Base-by-base conservation (phyloP, 1,140 invertebrate species). In the Calephelis nemesis region DNA sequence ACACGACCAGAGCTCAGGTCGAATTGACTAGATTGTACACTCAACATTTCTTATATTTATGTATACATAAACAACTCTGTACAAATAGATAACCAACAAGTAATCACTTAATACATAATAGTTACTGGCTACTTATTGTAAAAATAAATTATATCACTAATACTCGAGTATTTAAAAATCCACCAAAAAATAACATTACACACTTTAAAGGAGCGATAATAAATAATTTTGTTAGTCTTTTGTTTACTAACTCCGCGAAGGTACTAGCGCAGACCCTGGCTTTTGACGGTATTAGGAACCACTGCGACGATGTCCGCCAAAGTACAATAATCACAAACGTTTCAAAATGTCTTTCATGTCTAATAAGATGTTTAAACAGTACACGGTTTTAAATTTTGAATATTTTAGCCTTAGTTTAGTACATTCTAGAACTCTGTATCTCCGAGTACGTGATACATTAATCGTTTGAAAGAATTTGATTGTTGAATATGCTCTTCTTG, bases 361-460 rank as follows among this genome's bases (percentile, higher is more conserved):
- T 60, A 60, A 60, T 60, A 10, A 60, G 39, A 40, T 40, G 12
- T 39, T 39, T n/a, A 39, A 12, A 60, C 54, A 19, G 7, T 12
- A n/a, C 39, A 40, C 54, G 54, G 4, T 60, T 60, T 39, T 60
- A 60, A 60, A 40, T 60, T 60, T 60, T 60, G 5, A 7, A 60
- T 60, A n/a, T 39, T 60, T n/a, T 39, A 7, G 10, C 54, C 30
- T 39, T 60, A 10, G 8, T 39, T 40, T 1, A 19, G 11, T 49
- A 52, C 65, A 19, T 92, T 81, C 68, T 94, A 96, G 85, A 95
- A 96, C 78, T 95, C 94, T 69, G 94, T 94, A 92, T 96, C 95
- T 71, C 95, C 96, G 81, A 97, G 93, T 69, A 97, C 96, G 91
- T 96, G 95, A 93, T 96, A 95, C 97, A 98, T 98, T 79, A 98